These are phyloP conservation scores for Burhinus bistriatus DNA, from an alignment of 2,113 vertebrate genomes.

Conservation along the genomic window DNA sequence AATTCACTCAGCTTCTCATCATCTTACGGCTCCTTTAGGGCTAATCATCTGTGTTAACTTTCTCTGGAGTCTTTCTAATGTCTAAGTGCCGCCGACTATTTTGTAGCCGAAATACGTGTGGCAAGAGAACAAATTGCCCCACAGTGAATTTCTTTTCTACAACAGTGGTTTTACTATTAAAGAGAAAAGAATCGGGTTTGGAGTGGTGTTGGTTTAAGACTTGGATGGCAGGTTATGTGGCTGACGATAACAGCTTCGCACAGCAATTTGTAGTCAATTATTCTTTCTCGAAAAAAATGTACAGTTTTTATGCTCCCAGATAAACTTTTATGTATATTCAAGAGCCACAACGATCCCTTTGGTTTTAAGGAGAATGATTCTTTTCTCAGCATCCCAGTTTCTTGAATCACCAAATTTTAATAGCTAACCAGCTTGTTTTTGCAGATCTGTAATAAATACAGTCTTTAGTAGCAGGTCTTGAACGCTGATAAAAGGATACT, in stretches of 20 bases:
- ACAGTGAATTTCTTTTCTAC: slow-evolving; percentile 44
- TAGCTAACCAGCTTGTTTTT: background rate
- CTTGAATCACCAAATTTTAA: background rate
- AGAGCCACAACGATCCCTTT: background rate
- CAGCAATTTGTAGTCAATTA: background rate
- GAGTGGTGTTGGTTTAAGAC: background rate
- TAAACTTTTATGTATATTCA: background rate
- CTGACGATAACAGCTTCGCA: background rate
- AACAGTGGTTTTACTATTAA: slow-evolving; percentile 51
- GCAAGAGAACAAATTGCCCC: slow-evolving; percentile 46
- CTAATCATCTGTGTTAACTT: slow-evolving; percentile 63
- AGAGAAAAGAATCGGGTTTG: background rate
- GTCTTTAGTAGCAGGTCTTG: background rate
- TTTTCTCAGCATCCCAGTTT: background rate
- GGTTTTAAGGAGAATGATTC: background rate
- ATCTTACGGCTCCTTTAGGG: slow-evolving; percentile 63
- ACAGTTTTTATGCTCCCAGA: accelerated
- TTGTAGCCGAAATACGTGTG: slow-evolving; percentile 21
- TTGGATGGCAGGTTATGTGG: background rate
- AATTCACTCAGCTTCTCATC: slow-evolving; percentile 65
- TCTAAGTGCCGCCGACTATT: slow-evolving; percentile 16
- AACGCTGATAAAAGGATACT: background rate
- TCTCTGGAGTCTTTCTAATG: slow-evolving; percentile 60
- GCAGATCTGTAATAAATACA: background rate
- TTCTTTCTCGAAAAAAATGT: background rate